Evolutionary conservation across 2,113 vertebrate genomes (phyloP).

Genomic region (Tamias sibiricus): DNA sequence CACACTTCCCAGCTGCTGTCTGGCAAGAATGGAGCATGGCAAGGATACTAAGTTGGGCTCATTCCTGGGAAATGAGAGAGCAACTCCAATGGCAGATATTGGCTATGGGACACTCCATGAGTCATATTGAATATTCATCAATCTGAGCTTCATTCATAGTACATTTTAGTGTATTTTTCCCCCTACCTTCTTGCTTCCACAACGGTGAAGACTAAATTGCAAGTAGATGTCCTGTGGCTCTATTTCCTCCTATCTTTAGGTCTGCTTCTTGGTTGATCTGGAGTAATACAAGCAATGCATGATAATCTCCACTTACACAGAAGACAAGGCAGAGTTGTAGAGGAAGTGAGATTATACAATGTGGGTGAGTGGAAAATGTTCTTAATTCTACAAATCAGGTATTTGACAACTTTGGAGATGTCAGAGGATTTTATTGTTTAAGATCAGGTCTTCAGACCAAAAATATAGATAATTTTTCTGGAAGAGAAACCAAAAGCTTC

Average conservation of each 20-base stretch:
- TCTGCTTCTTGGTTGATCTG: neutral
- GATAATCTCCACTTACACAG: neutral
- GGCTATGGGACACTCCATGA: neutral
- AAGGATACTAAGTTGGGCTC: neutral
- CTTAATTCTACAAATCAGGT: neutral
- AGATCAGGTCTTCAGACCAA: neutral
- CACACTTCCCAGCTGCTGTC: neutral
- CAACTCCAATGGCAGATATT: neutral
- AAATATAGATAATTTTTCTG: neutral
- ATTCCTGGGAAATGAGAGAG: neutral
- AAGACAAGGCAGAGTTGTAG: neutral
- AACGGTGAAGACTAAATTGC: neutral
- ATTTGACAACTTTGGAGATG: neutral
- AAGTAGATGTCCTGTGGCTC: neutral
- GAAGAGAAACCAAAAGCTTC: neutral
- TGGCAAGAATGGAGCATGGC: neutral
- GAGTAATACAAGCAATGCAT: neutral
- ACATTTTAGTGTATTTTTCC: neutral
- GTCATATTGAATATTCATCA: neutral
- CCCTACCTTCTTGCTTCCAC: accelerated
- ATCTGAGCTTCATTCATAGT: neutral
- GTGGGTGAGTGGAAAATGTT: neutral
- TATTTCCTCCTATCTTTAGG: neutral
- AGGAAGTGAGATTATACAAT: neutral
- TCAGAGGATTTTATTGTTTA: neutral